Percentiles rank a stretch among this genome's conserved stretches.
phyloP scores from a whole-genome alignment of 35 echinoderm and acorn worm species.

The Patiria miniata region DNA sequence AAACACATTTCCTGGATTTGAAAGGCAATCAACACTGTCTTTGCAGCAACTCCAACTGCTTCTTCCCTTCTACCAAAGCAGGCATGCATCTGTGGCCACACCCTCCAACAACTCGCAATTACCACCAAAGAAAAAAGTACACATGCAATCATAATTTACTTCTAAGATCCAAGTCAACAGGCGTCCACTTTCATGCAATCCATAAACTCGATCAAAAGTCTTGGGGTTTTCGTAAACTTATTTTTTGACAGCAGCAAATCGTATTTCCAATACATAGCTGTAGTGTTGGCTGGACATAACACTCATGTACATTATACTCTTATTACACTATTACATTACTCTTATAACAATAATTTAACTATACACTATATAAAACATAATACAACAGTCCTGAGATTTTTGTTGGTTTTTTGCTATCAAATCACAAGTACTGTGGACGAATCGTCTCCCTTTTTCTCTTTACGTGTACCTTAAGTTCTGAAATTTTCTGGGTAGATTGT shows the following conservation, averaged over 20 bases:
- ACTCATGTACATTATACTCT: conserved; percentile 12
- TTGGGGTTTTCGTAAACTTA: not conserved
- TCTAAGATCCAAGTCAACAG: not conserved
- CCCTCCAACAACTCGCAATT: too few species aligned
- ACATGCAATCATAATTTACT: not conserved
- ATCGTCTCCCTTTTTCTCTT: too few species aligned
- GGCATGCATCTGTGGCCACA: too few species aligned
- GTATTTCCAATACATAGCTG: not conserved
- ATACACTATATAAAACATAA: conserved; percentile 32
- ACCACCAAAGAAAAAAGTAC: not conserved
- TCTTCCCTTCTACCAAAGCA: too few species aligned
- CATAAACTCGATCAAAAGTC: not conserved
- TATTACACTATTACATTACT: not conserved
- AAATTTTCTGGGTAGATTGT: not conserved
- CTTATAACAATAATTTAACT: conserved; percentile 27
- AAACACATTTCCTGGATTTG: too few species aligned
- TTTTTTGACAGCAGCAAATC: not conserved
- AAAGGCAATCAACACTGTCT: too few species aligned
- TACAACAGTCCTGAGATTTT: conserved; percentile 8
- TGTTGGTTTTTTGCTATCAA: not conserved
- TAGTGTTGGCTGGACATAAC: not conserved
- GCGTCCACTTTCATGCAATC: not conserved
- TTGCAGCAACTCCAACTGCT: too few species aligned
- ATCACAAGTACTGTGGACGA: conserved; percentile 25
- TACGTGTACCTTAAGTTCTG: not conserved